Conservation (phyloP, 2,797 vertebrate species). For the Florisuga fusca region DNA sequence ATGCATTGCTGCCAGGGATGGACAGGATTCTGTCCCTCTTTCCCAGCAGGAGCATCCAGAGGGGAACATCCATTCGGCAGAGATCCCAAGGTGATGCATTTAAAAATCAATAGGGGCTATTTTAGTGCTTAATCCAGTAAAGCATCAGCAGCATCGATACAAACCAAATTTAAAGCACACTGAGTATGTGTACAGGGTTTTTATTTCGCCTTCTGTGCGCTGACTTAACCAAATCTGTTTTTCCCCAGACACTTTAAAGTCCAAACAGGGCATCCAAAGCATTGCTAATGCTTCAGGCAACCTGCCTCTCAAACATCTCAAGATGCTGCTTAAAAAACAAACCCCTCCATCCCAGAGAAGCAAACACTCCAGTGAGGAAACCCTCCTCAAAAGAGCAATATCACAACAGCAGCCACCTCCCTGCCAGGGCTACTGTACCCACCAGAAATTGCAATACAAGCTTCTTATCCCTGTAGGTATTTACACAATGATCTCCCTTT, state of each 20-base stretch:
- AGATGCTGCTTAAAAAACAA: not conserved
- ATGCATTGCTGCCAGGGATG: fast-evolving
- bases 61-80: not conserved
- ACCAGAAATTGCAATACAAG: not conserved
- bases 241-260: not conserved
- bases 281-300: not conserved
- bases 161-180: slow-evolving; percentile 20
- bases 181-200: not conserved
- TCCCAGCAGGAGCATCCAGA: not conserved
- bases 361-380: not conserved
- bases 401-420: not conserved
- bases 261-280: not conserved
- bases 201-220: not conserved
- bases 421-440: not conserved
- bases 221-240: not conserved
- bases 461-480: not conserved
- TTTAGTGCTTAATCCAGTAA: slow-evolving; percentile 7
- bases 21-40: not conserved
- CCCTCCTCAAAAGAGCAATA: fast-evolving
- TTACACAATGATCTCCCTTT: not conserved
- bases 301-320: not conserved
- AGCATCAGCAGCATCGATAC: slow-evolving; percentile 16
- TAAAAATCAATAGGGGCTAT: slow-evolving; percentile 42
- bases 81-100: not conserved
- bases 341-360: not conserved